Evolutionary conservation across 2,113 vertebrate genomes (phyloP).

Genomic region (Pipa parva): DNA sequence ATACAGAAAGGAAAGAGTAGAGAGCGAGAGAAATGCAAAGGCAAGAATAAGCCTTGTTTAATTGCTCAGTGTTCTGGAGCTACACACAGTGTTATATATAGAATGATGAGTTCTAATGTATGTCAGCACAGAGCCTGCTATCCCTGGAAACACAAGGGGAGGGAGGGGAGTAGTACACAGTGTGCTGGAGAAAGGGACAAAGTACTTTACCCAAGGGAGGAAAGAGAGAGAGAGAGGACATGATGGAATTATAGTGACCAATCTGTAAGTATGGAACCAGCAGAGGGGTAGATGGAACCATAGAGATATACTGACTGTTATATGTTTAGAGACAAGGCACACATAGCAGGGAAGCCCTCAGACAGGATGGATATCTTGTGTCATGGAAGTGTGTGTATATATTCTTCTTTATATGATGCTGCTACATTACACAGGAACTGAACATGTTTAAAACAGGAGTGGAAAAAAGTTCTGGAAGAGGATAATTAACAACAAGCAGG

Average conservation of each 20-base stretch:
- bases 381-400: constrained; percentile 19
- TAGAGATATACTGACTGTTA: constrained; percentile 8
- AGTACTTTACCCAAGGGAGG: constrained; percentile 5
- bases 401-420: too few species aligned
- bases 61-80: constrained; percentile 9
- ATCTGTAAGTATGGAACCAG: background rate
- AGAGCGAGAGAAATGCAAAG: background rate
- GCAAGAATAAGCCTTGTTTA: constrained; percentile 9
- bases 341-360: constrained; percentile 24
- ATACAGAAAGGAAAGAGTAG: background rate
- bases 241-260: constrained; percentile 10
- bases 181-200: constrained; percentile 17
- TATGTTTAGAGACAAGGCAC: background rate
- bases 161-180: constrained; percentile 30
- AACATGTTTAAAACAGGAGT: too few species aligned
- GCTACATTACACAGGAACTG: too few species aligned
- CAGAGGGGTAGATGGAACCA: constrained; percentile 10
- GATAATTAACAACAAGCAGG: too few species aligned
- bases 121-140: constrained; percentile 33
- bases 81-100: constrained; percentile 38
- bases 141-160: constrained; percentile 21
- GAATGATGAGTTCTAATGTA: constrained; percentile 35
- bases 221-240: constrained; percentile 9
- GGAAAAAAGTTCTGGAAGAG: too few species aligned
- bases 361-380: constrained; percentile 22